Base-by-base conservation (phyloP, 2,113 vertebrate genomes). In the Microtus ochrogaster region DNA sequence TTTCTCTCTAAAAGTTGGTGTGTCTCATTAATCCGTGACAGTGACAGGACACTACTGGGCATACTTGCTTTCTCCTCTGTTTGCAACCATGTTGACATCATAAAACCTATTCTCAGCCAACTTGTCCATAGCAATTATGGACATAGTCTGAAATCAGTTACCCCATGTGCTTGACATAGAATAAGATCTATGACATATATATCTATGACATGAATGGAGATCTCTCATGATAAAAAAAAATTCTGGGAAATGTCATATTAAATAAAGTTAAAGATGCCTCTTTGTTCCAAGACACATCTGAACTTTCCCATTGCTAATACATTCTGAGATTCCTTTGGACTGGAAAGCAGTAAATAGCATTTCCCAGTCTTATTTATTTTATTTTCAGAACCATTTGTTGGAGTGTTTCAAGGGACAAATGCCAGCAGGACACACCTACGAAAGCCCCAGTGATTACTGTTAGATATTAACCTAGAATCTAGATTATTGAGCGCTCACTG, bases 191-290 rank as follows among this genome's bases (percentile, higher is more conserved):
- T n/a, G n/a, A n/a, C n/a, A n/a, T n/a, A n/a, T n/a, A n/a, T n/a
- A n/a, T n/a, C n/a, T n/a, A n/a, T n/a, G n/a, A n/a, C n/a, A n/a
- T n/a, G n/a, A 79, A 55, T 28, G 72, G 83, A 81, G 33, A 22
- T 11, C 4, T 65, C 76, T 76, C 39, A 7, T 13, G 41, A 41
- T 89, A 87, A 96, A 89, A 81, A 65, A 65, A 72, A 19, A 83
- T 66, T 84, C 82, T 17, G 16, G 44, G 47, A 93, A 92, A 63
- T 77, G n/a, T 22, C 70, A 96, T 39, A 30, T 66, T 88, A 89
- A 92, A 63, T 47, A 81, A 82, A 91, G 77, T n/a, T 61, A 86
- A 89, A 79, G 49, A 65, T 17, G 12, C 41, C 41, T 91, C 63
- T 88, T 90, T 81, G 28, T 88, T 74, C 5, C 41, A 17, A 78